Percentiles rank a stretch among this genome's conserved stretches.
Conservation (phyloP, 2,113 vertebrate species). For the Coptodon bakossiorum region DNA sequence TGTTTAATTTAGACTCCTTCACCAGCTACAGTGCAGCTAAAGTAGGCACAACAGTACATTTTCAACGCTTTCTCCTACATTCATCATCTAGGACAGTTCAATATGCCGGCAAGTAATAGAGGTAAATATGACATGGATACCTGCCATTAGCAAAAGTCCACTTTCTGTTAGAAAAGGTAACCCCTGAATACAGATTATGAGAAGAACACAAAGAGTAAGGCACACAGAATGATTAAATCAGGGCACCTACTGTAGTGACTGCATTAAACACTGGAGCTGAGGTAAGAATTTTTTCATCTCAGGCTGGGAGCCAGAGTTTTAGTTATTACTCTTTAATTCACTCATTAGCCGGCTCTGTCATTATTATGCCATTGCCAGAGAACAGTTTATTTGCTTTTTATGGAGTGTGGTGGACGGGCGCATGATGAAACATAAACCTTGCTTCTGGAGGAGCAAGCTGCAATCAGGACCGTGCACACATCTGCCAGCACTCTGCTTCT, state of each 20-base stretch:
- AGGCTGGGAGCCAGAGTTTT: conserved; percentile 24
- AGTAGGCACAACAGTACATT: conserved; percentile 11
- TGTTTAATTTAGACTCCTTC: conserved; percentile 46
- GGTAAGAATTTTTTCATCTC: conserved; percentile 45
- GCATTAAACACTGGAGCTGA: conserved; percentile 18
- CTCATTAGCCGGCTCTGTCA: conserved; percentile 64
- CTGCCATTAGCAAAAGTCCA: not conserved
- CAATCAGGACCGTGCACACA: conserved; percentile 36
- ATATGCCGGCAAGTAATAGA: not conserved
- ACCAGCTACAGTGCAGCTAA: not conserved
- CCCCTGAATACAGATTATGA: not conserved
- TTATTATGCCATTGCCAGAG: conserved; percentile 62
- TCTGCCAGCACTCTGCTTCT: conserved; percentile 33
- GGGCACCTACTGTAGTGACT: not conserved
- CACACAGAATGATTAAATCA: not conserved
- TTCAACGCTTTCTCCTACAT: conserved; percentile 13
- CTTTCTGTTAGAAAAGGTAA: not conserved
- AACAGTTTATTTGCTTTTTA: conserved; percentile 69
- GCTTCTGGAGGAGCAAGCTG: conserved; percentile 52
- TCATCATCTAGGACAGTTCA: not conserved
- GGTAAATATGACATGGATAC: not conserved
- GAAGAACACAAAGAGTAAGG: not conserved
- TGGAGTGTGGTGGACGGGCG: conserved; percentile 51
- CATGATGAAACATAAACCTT: conserved; percentile 61
- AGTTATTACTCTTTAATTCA: conserved; percentile 63